Evolutionary conservation across 2,113 vertebrate genomes (phyloP), one percentile per base, ranked within the genome.

Genomic region (Orthonyx spaldingii): DNA sequence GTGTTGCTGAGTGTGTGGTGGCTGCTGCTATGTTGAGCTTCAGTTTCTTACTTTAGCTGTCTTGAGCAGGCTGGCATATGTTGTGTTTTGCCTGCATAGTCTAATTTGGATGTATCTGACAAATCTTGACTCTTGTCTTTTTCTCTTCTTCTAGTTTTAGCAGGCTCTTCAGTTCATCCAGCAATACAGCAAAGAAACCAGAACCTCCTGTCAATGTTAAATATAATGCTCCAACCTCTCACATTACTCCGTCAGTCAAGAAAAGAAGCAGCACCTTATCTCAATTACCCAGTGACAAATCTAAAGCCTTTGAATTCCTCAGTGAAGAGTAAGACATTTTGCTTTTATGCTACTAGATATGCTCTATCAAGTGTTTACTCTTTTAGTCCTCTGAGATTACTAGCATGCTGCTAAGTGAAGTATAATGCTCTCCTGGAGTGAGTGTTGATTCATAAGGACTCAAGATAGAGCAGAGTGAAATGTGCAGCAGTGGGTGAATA

Each of bases 241-340:
- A 99, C 61, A 98, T 99, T 75, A 99, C 99, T 84, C 99, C 99
- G 4, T 98, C 99, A 1, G 98, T 99, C 84, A 99, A 99, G 98
- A 99, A 99, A 98, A 99, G 98, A 97, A 99, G 99, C 98, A 99
- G 98, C 97, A 98, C 99, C 37, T 98, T 99, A 97, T 98, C 99
- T 96, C 99, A 99, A 44, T 98, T 99, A 84, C 99, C 99, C 32
- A 98, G 99, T 47, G 99, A 99, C 98, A 99, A 99, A 97, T 99
- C 99, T 94, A 99, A 99, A 97, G 99, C 99, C 60, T 99, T 99
- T 64, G 99, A 99, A 97, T 99, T 99, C 97, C 99, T 99, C 90
- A 99, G 99, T 66, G 99, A 99, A 94, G 99, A 99, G 99, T 99
- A 93, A 99, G 99, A 97, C 7, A 26, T 66, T 55, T 59, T 89